These are phyloP conservation scores for Cotesia vestalis DNA, from an alignment of 1,140 invertebrate species.

Conservation along the genomic window DNA sequence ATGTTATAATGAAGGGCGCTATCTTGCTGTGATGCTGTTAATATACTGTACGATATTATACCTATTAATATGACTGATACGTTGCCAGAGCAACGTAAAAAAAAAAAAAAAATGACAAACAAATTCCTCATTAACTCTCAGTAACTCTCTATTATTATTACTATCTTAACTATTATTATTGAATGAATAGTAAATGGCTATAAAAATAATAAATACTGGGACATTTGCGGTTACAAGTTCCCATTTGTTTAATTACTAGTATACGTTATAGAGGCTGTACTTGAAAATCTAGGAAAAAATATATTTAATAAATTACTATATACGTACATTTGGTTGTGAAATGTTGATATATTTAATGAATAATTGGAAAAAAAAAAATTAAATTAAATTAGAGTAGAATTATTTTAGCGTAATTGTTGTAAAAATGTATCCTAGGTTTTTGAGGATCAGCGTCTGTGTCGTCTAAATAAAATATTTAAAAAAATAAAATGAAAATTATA, in stretches of 20 bases:
- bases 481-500: background rate
- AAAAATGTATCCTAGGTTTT: no score
- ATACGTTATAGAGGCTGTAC: no score
- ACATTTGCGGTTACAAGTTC: background rate
- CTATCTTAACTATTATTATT: slow-evolving; percentile 15
- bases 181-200: slow-evolving; percentile 26
- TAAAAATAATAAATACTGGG: slow-evolving; percentile 16
- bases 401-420: no score
- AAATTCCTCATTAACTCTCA: slow-evolving; percentile 25
- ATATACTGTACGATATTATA: slow-evolving; percentile 58
- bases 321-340: no score
- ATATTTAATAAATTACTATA: no score
- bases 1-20: slow-evolving; percentile 62
- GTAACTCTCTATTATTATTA: slow-evolving; percentile 9
- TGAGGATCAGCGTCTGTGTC: no score
- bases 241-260: no score
- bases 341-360: no score
- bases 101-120: slow-evolving; percentile 21
- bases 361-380: no score
- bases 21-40: slow-evolving; percentile 66
- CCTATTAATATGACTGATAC: slow-evolving; percentile 39
- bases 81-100: slow-evolving; percentile 2
- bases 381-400: no score
- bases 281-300: no score
- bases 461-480: no score